Evolutionary conservation across 2,888 invertebrate species (phyloP).

Genomic region (Trissoscelio sp.): DNA sequence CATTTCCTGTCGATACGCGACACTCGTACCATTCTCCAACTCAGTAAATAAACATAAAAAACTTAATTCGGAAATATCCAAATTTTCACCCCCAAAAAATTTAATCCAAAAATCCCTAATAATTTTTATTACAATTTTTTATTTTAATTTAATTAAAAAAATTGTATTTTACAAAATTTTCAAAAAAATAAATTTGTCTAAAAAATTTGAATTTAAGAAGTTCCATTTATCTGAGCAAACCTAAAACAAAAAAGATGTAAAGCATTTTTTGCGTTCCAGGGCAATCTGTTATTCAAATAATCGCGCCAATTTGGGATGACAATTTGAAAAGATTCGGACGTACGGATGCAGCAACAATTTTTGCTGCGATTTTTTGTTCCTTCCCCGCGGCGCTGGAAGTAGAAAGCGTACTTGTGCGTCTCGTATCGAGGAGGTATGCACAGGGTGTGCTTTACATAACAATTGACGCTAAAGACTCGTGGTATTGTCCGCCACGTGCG

Average conservation of each 20-base stretch:
- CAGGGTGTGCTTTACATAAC: conserved; percentile 83
- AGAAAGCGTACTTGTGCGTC: conserved; percentile 71
- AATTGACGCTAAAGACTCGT: conserved; percentile 83
- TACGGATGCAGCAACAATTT: conserved; percentile 3
- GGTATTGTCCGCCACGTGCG: conserved; percentile 83
- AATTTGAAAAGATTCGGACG: conserved; percentile 55
- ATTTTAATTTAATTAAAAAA: too few species aligned
- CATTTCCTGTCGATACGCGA: conserved; percentile 66
- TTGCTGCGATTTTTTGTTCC: conserved; percentile 52
- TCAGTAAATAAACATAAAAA: conserved; percentile 44
- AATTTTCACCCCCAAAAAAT: background rate
- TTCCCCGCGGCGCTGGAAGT: conserved; percentile 46
- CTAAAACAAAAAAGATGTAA: too few species aligned
- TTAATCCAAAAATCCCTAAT: background rate
- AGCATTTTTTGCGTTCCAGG: background rate
- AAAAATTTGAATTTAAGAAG: background rate
- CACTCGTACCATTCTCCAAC: conserved; percentile 58
- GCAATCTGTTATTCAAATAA: conserved; percentile 57
- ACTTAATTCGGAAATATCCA: background rate
- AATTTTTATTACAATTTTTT: too few species aligned
- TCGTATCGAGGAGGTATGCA: conserved; percentile 78
- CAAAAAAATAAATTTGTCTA: background rate
- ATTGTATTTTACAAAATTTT: background rate
- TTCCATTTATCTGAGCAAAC: too few species aligned
- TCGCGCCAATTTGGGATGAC: conserved; percentile 29